Conservation (phyloP, 2,888 invertebrate genomes). For the Erebia aethiops region DNA sequence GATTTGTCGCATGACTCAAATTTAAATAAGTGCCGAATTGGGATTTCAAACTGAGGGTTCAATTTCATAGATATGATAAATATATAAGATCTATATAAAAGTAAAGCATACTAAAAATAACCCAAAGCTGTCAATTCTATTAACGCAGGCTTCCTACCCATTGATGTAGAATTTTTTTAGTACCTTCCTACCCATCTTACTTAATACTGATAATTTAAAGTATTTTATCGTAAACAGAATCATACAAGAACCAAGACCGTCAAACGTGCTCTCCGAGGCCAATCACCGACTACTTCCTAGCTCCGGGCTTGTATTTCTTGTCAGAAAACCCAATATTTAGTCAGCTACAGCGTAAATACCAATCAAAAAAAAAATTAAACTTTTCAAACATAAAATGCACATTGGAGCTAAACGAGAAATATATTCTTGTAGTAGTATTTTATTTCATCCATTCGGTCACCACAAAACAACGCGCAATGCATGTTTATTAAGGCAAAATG, state of each 20-base stretch:
- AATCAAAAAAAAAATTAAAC: neutral
- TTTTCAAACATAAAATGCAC: conserved; percentile 8
- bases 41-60: neutral
- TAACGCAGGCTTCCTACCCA: too few species aligned
- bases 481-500: conserved; percentile 33
- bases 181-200: too few species aligned
- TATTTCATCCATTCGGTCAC: conserved; percentile 34
- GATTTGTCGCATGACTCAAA: conserved; percentile 10
- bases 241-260: too few species aligned
- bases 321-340: too few species aligned
- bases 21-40: neutral
- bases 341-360: too few species aligned
- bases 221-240: too few species aligned
- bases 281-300: too few species aligned
- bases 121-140: too few species aligned
- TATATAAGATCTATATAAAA: neutral
- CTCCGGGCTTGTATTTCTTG: too few species aligned
- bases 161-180: too few species aligned
- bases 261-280: too few species aligned
- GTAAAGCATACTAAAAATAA: neutral
- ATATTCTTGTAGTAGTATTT: conserved; percentile 28
- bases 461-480: conserved; percentile 31
- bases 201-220: too few species aligned
- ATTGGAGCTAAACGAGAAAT: conserved; percentile 5
- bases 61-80: neutral